A percentile compares a stretch with the other conserved stretches of the same genome.
phyloP scores from a whole-genome alignment of 2,113 vertebrate genomes.

The Hiodon alosoides region DNA sequence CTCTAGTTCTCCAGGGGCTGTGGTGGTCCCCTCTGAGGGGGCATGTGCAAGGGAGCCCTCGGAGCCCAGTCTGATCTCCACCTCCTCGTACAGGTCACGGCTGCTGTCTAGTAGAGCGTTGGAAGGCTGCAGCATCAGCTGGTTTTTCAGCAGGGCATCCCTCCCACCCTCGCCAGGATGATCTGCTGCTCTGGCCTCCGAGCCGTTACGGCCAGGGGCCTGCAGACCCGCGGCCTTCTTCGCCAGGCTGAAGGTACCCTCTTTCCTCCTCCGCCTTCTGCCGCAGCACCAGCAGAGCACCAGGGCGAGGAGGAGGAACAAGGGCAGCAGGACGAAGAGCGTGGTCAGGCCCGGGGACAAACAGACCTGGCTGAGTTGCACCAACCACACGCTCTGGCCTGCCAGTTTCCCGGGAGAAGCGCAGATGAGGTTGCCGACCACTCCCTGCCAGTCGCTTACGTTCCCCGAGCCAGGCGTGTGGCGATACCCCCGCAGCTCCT shows the following conservation, averaged over 20 bases:
- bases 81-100: constrained; percentile 76
- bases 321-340: constrained; percentile 74
- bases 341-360: constrained; percentile 59
- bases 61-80: constrained; percentile 69
- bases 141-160: constrained; percentile 62
- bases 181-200: constrained; percentile 24
- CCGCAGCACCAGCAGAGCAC: constrained; percentile 73
- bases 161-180: constrained; percentile 15
- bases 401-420: constrained; percentile 50
- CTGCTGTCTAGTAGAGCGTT: constrained; percentile 57
- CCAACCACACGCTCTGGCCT: constrained; percentile 42
- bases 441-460: constrained; percentile 32
- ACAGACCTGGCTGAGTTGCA: constrained; percentile 58
- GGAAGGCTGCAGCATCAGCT: constrained; percentile 59
- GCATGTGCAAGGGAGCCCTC: constrained; percentile 50
- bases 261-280: constrained; percentile 63
- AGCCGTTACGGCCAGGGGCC: constrained; percentile 32
- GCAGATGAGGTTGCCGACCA: constrained; percentile 60
- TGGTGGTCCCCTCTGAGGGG: background rate
- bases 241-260: constrained; percentile 43
- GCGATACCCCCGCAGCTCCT: constrained; percentile 37
- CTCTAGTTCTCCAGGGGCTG: constrained; percentile 28
- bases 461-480: constrained; percentile 30
- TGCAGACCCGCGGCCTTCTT: constrained; percentile 40
- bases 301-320: constrained; percentile 55